Evolutionary conservation across 2,888 invertebrate genomes (phyloP), one percentile per base, ranked within the genome.

Genomic region (Prosapia bicincta): DNA sequence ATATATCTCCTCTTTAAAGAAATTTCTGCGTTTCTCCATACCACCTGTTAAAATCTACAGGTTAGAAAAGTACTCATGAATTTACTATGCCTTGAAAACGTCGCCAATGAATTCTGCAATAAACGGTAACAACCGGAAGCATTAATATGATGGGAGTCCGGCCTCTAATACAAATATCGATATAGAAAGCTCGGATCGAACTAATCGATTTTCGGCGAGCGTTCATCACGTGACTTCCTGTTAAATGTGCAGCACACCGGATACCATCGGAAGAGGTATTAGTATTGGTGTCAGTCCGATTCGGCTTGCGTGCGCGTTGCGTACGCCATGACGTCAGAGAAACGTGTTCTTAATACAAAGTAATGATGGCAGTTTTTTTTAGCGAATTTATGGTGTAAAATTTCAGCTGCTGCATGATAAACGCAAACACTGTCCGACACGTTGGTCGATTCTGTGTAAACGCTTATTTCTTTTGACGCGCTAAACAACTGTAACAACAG

Each of bases 191-290:
- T 54, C 7, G 20, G 20, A 54, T 20, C n/a, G 13, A 54, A 54
- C 54, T 54, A 54, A 54, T 54, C 54, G 54, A 54, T 54, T 54
- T 54, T 54, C 73, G 26, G 73, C 68, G 66, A 30, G 66, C 67
- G 67, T 67, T 26, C 26, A 43, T 26, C 26, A 69, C 74, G 74
- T 74, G 74, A 74, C 74, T 69, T 74, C 74, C 74, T 24, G 73
- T 54, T 54, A 54, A 54, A 54, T 54, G 54, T 54, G 54, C 54
- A 54, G 54, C 54, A 20, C 54, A 13, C 38, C 38, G 38, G 38
- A 38, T 13, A 38, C 38, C 54, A 54, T 20, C 5, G 54, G 54
- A 54, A 38, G 38, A 38, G 1, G 54, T 54, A 54, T 54, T 54
- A 54, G 20, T 54, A 54, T 54, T 54, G 5, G 54, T 54, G 54